Evolutionary conservation across 2,113 vertebrate genomes (phyloP).

Genomic region (Psittacula cyanocephala): DNA sequence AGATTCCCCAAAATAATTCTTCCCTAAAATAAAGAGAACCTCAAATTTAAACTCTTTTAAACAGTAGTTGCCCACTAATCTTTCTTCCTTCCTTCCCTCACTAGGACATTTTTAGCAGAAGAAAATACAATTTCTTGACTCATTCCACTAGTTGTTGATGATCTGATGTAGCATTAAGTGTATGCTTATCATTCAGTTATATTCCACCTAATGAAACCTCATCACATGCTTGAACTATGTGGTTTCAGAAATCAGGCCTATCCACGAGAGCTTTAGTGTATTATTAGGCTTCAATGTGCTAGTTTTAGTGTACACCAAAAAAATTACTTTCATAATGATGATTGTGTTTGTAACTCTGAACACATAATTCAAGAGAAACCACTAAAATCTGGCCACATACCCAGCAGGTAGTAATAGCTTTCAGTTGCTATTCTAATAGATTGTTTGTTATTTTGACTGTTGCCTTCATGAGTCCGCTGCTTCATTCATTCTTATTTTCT

Average conservation of each 20-base stretch:
- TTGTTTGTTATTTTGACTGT: neutral
- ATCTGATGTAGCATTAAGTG: neutral
- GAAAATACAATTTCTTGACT: neutral
- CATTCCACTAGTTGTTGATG: neutral
- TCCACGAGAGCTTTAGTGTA: neutral
- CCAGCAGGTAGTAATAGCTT: neutral
- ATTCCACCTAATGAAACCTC: neutral
- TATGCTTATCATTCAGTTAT: neutral
- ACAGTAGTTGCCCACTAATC: neutral
- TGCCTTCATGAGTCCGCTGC: neutral
- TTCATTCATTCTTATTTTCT: neutral
- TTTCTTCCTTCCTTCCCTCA: neutral
- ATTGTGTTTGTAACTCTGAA: neutral
- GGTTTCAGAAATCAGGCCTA: neutral
- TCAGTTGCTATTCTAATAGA: neutral
- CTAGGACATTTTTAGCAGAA: neutral
- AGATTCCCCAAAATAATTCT: neutral
- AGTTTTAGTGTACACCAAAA: neutral
- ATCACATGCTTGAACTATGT: neutral
- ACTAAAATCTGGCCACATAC: neutral
- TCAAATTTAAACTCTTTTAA: neutral
- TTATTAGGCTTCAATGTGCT: neutral
- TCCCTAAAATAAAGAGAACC: neutral
- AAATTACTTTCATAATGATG: neutral
- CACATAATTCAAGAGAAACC: neutral